These are phyloP conservation scores for Agonopterix subpropinquella DNA, from an alignment of 2,888 invertebrate species.

Conservation along the genomic window DNA sequence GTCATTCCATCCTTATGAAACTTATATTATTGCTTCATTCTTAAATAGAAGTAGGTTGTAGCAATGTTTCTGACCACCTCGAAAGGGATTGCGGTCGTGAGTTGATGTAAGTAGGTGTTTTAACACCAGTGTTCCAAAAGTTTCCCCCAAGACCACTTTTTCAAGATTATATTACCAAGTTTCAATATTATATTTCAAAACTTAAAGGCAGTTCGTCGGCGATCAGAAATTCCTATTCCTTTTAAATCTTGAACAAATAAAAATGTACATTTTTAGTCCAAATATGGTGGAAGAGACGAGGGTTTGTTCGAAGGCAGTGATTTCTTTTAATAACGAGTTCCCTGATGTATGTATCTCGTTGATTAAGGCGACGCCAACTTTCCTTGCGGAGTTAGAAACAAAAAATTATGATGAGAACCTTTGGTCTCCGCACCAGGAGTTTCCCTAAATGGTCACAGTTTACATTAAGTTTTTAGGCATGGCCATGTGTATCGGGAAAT, in stretches of 20 bases:
- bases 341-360: slow-evolving; percentile 21
- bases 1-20: too few species aligned
- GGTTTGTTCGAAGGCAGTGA: slow-evolving; percentile 50
- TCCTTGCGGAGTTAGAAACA: slow-evolving; percentile 63
- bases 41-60: too few species aligned
- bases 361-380: slow-evolving; percentile 61
- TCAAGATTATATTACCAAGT: too few species aligned
- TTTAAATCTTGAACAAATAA: slow-evolving; percentile 36
- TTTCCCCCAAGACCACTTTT: too few species aligned
- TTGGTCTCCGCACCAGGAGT: not conserved
- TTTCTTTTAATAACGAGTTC: slow-evolving; percentile 63
- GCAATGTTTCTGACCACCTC: too few species aligned
- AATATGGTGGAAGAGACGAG: slow-evolving; percentile 41
- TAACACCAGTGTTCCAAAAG: too few species aligned
- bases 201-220: not conserved
- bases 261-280: slow-evolving; percentile 53
- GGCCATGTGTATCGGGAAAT: slow-evolving; percentile 16
- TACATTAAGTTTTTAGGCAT: slow-evolving; percentile 5
- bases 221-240: slow-evolving; percentile 41
- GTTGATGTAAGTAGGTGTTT: too few species aligned
- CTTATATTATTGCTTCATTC: too few species aligned
- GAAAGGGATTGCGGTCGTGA: too few species aligned
- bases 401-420: slow-evolving; percentile 32
- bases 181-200: not conserved
- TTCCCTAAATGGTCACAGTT: slow-evolving; percentile 3